Base-by-base conservation (phyloP, 2,888 invertebrate genomes). In the Diarsia dahlii region DNA sequence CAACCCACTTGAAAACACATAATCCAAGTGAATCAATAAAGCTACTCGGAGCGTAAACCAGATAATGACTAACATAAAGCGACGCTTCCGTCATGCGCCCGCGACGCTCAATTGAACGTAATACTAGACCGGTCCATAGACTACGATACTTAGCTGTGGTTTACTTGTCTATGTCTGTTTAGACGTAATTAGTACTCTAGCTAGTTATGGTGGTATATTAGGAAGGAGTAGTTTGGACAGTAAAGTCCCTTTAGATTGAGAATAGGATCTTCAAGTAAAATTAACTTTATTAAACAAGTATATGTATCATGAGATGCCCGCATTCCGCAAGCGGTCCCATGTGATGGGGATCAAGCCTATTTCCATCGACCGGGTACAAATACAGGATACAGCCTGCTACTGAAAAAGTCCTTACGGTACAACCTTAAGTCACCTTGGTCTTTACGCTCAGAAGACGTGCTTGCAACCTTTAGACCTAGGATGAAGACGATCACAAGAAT, bases 41-140 rank as follows among this genome's bases (percentile, higher is more conserved):
- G 54, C 12, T 64, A n/a, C 71, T 23, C 54, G 12, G 63, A 76
- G 28, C 77, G 69, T 81, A 64, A 72, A 79, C 1, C 70, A 69
- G 77, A 20, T 71, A 68, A 83, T 60, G 67, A 67, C 80, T 46
- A 39, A 69, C 34, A 74, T 83, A 66, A 84, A 60, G 48, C 20
- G 13, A 34, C 64, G 62, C 52, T 84, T 84, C 84, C 78, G 86
- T 80, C 70, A 80, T 18, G 60, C 74, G 81, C 50, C 58, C 39
- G 81, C 74, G 69, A 63, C 71, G 75, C 46, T 75, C 75, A 78
- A 84, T 84, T 81, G 71, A 84, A 74, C 84, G n/a, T 75, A 78
- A 78, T 84, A 56, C 73, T 65, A 71, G 58, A 71, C 75, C 56
- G 54, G 71, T 58, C 56, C n/a, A 39, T 0, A 72, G 54, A 67